Conservation (phyloP, 2,888 invertebrate species). For the Ophonus ardosiacus region DNA sequence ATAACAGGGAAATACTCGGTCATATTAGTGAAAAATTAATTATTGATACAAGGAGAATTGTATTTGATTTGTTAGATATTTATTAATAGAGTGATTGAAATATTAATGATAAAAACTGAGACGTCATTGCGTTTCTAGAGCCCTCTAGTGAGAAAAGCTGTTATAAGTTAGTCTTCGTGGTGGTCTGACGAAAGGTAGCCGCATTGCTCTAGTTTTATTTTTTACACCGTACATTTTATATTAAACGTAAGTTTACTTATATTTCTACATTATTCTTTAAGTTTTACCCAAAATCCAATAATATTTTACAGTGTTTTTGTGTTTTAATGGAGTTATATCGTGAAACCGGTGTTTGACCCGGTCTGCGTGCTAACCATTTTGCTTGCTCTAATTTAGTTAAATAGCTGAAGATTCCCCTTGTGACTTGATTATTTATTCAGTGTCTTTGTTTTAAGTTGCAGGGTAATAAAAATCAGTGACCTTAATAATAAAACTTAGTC, state of each 20-base stretch:
- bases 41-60: background rate
- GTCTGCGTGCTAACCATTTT: conserved; percentile 35
- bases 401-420: background rate
- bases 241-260: conserved; percentile 53
- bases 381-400: background rate
- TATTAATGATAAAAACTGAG: conserved; percentile 25
- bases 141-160: conserved; percentile 42
- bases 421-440: background rate
- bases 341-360: conserved; percentile 56
- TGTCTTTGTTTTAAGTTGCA: background rate
- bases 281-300: background rate
- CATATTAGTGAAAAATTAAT: background rate
- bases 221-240: conserved; percentile 62
- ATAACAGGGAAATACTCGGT: too few relatives aligned
- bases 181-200: conserved; percentile 49
- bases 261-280: background rate
- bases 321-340: background rate
- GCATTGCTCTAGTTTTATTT: conserved; percentile 56
- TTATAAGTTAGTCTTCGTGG: conserved; percentile 52
- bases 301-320: background rate
- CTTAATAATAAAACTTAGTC: conserved; percentile 55
- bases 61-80: conserved; percentile 3
- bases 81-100: conserved; percentile 44
- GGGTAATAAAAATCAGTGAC: conserved; percentile 40
- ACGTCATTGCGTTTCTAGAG: conserved; percentile 53